These are phyloP conservation scores for Mustela erminea DNA, from an alignment of 2,797 vertebrate genomes.

Conservation along the genomic window DNA sequence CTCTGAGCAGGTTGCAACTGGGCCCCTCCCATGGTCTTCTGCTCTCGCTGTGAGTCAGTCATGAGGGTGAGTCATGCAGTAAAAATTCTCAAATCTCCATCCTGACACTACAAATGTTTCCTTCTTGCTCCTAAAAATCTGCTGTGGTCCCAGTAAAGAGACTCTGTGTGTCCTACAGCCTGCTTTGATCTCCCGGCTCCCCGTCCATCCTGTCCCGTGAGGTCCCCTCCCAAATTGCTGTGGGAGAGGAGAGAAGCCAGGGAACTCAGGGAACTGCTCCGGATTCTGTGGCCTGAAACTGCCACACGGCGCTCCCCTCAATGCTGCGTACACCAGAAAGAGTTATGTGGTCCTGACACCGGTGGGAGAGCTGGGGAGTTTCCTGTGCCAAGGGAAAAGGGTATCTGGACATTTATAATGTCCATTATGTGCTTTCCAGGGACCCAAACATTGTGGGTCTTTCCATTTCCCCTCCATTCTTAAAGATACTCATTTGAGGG, in stretches of 20 bases:
- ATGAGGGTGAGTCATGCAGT: not conserved
- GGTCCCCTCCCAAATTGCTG: not conserved
- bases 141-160: not conserved
- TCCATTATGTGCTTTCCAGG: not conserved
- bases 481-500: not conserved
- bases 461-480: not conserved
- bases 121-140: not conserved
- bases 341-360: not conserved
- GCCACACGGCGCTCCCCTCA: not conserved
- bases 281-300: not conserved
- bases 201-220: not conserved
- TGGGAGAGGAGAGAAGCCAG: not conserved
- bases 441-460: not conserved
- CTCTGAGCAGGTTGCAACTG: not conserved
- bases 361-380: not conserved
- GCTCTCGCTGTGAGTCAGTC: not conserved
- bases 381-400: not conserved
- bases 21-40: not conserved
- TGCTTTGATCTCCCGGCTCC: not conserved
- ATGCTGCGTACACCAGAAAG: not conserved
- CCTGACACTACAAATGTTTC: not conserved
- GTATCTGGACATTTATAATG: not conserved
- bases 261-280: no score
- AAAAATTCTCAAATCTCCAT: not conserved
- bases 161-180: accelerated